Evolutionary conservation across 2,113 vertebrate species (phyloP), one percentile per base, ranked within the genome.

Genomic region (Ursus arctos): DNA sequence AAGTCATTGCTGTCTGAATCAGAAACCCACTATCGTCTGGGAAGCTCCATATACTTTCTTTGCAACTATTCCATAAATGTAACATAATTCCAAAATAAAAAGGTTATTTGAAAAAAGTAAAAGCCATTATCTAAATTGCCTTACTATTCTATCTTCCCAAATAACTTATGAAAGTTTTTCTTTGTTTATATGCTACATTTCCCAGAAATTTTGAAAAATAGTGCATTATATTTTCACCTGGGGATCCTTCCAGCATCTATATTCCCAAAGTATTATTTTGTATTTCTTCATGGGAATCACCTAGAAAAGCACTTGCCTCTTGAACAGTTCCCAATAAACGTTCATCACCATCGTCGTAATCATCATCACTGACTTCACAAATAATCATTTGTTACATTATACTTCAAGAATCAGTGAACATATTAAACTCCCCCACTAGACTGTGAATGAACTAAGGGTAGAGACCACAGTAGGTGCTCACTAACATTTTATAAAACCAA

Each of bases 51-150:
- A 18, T 69, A 65, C 47, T 81, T 61, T 28, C 47, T 77, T 74
- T 79, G n/a, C 11, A 82, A 59, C 47, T 82, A 36, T 43, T 88
- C 79, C 15, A 18, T 80, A 80, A 87, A 57, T 61, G 84, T 87
- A 63, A 83, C 28, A 53, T 83, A 16, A 57, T 83, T 57, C 33
- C n/a, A 61, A 92, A 94, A 69, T 80, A 43, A 95, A 91, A 91
- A 80, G 33, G 13, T n/a, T 67, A 92, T 83, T 91, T 80, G 36
- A 40, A 59, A 86, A 94, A 97, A 96, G 80, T 59, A 86, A 88
- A 69, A 85, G 21, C 11, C 21, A 85, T 9, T 53, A 36, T 51
- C 10, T 36, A 84, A 71, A 88, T 47, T 57, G 22, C 5, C 91
- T 12, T 82, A 87, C 61, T 40, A 9, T 22, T 26, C 19, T 95